Evolutionary conservation across 2,888 invertebrate genomes (phyloP), one percentile per base, ranked within the genome.

Genomic region (Andricus curvator): DNA sequence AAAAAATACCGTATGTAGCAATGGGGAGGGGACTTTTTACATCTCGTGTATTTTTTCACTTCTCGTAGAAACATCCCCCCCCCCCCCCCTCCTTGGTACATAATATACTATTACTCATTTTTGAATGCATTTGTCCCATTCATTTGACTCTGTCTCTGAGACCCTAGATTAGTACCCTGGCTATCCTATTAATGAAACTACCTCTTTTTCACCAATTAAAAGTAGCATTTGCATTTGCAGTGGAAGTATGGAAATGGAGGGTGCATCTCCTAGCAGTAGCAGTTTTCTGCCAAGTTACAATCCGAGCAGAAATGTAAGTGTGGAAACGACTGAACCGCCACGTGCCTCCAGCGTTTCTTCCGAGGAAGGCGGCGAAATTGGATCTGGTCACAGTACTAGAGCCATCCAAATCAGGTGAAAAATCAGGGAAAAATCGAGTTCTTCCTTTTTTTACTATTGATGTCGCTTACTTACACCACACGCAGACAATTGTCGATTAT

Each of bases 311-410:
- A 92, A 92, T 82, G 90, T 93, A 44, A 93, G 93, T 86, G 90
- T 93, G 33, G 93, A 94, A 88, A 94, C 92, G 81, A 90, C 88
- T 83, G 91, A 92, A 90, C 88, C 93, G 89, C 88, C 93, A 51
- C 89, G 91, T 82, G 93, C 91, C 84, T 93, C 93, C 88, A 90
- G 93, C 91, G 90, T 93, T 62, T 93, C 93, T 60, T 93, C 93
- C 20, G 92, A 93, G 83, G 92, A 93, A 84, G 92, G 93, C 37
- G 87, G 87, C 37, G 92, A 91, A 74, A 88, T 86, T 1, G 86
- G 87, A 22, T 85, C 89, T 13, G 90, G 89, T 22, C 91, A 92
- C 82, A 92, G 90, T 84, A 91, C 91, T 79, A 87, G 92, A 68
- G 89, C 92, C 64, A 82, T 90, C 80, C 92, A 92, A 85, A 91